A percentile compares a stretch with the other conserved stretches of the same genome.
Evolutionary conservation across 2,888 invertebrate genomes (phyloP).

Genomic region (Melieria crassipennis): DNA sequence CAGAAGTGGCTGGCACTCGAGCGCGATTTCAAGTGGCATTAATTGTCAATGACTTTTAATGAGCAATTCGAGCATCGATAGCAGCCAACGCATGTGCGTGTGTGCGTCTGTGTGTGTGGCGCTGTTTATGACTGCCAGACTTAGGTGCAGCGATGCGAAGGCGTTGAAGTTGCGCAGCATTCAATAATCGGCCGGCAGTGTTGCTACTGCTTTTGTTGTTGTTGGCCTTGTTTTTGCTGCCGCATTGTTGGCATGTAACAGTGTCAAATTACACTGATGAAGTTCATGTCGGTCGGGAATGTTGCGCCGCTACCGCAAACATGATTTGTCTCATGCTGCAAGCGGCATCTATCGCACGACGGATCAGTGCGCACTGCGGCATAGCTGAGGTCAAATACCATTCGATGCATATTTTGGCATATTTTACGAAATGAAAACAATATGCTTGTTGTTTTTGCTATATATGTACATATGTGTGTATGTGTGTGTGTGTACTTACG

Average conservation of each 20-base stretch:
- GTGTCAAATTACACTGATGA: constrained; percentile 43
- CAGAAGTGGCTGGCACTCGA: constrained; percentile 40
- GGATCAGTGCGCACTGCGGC: not conserved
- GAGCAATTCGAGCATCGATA: constrained; percentile 38
- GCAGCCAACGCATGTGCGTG: not conserved
- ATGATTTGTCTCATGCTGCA: too few species aligned
- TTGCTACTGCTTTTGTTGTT: constrained; percentile 18
- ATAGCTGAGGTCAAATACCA: constrained; percentile 30
- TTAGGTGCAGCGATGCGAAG: too few species aligned
- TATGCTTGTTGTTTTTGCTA: not conserved
- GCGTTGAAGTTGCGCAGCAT: too few species aligned
- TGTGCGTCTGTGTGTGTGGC: constrained; percentile 2
- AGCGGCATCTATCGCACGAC: too few species aligned
- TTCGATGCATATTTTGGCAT: constrained; percentile 20
- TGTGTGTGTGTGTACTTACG: constrained; percentile 68
- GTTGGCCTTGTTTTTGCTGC: constrained; percentile 1
- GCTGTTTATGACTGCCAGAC: not conserved
- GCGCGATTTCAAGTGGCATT: constrained; percentile 46
- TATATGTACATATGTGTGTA: not conserved
- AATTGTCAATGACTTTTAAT: constrained; percentile 43
- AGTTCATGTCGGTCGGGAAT: constrained; percentile 29
- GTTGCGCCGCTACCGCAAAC: too few species aligned
- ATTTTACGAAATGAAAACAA: too few species aligned
- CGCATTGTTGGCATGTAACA: constrained; percentile 12
- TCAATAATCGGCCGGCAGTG: not conserved